These are phyloP conservation scores for Xenopus petersii DNA, from an alignment of 2,797 vertebrate species.

Conservation along the genomic window DNA sequence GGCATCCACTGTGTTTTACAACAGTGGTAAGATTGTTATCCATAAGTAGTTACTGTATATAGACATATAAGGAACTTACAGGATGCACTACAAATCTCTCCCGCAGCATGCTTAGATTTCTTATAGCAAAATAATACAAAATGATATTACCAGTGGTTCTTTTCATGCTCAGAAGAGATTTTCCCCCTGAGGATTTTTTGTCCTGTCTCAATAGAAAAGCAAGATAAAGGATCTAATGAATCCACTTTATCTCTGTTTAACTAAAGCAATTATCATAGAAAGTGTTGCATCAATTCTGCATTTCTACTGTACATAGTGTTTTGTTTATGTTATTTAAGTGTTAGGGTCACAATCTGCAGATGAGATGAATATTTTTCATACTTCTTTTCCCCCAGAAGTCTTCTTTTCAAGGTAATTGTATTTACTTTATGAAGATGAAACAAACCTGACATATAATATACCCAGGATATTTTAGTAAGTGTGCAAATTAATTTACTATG, in stretches of 20 bases:
- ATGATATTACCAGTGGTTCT: constrained; percentile 20
- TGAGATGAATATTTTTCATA: constrained; percentile 12
- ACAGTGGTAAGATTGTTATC: no score
- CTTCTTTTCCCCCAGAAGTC: constrained; percentile 9
- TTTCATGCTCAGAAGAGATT: constrained; percentile 24
- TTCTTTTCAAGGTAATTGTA: constrained; percentile 9
- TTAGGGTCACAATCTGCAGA: constrained; percentile 10
- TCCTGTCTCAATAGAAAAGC: constrained; percentile 32
- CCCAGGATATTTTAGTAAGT: not conserved
- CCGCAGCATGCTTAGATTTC: constrained; percentile 19
- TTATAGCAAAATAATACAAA: constrained; percentile 28
- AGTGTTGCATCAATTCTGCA: not conserved
- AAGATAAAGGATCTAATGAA: constrained; percentile 22
- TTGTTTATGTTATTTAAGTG: constrained; percentile 12
- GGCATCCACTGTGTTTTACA: no score
- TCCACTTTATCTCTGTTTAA: constrained; percentile 32
- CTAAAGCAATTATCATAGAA: constrained; percentile 32
- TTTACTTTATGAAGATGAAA: constrained; percentile 2
- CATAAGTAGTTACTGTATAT: constrained; percentile 2
- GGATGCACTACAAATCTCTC: constrained; percentile 7
- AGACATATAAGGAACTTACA: constrained; percentile 12
- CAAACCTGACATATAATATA: not conserved
- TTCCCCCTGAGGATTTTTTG: constrained; percentile 21
- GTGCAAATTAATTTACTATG: not conserved
- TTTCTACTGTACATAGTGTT: not conserved